Evolutionary conservation across 1,140 invertebrate genomes (phyloP).

Genomic region (Brevipalpus yothersi): DNA sequence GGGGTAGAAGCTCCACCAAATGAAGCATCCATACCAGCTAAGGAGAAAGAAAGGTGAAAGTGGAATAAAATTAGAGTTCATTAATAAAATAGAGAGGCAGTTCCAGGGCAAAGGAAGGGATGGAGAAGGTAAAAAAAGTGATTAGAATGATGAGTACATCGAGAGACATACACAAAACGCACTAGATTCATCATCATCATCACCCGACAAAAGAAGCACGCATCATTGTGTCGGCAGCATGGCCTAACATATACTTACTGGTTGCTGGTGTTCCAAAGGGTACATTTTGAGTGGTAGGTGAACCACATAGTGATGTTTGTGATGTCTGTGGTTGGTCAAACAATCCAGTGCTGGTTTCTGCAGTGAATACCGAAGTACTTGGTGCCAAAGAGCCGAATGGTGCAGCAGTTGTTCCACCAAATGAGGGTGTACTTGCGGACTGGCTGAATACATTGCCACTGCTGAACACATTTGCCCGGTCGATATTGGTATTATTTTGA

Average conservation of each 20-base stretch:
- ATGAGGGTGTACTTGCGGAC: background rate
- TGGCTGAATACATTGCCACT: no score
- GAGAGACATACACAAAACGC: no score
- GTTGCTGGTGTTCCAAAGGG: background rate
- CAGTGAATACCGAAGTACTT: conserved; percentile 25
- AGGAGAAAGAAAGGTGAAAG: background rate
- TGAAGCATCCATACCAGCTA: background rate
- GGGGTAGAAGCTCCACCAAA: background rate
- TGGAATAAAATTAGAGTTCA: background rate
- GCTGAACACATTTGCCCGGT: no score
- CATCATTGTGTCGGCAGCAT: no score
- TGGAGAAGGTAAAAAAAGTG: no score
- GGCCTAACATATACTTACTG: no score
- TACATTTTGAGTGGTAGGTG: background rate
- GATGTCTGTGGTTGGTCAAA: conserved; percentile 24
- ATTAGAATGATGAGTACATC: no score
- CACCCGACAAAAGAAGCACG: no score
- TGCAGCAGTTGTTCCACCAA: conserved; percentile 6
- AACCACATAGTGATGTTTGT: conserved; percentile 2
- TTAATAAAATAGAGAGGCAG: background rate
- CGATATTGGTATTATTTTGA: no score
- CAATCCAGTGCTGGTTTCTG: conserved; percentile 25
- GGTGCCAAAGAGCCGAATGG: background rate
- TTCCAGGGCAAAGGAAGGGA: no score
- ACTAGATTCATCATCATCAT: no score